Evolutionary conservation across 2,797 vertebrate genomes (phyloP), one percentile per base, ranked within the genome.

Genomic region (Anguilla pacifica): DNA sequence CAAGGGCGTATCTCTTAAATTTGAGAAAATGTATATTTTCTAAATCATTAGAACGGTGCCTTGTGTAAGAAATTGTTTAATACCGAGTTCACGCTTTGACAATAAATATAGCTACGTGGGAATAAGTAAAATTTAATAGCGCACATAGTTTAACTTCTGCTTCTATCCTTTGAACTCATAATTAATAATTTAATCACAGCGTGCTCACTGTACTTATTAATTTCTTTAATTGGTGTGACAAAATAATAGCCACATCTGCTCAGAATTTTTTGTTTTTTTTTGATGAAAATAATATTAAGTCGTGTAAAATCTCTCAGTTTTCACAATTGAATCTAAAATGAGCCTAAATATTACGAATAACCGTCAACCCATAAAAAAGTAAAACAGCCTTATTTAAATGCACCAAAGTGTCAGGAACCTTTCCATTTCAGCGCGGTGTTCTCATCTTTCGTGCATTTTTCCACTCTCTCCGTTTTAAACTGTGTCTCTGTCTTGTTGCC

Each of bases 401-500:
- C 39, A 61, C 11, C 9, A 64, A 15, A 59, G 74, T 61, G 55
- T 87, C 77, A 82, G 46, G 55, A 87, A 51, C 55, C 61, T 64
- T 57, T 64, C 55, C 77, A 31, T 55, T 82, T 82, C 13, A 51
- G 19, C 7, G 85, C 89, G 53, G 51, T 59, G 57, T 55, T 83
- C 84, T 53, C 86, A 70, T 85, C 86, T 70, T 88, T 88, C 86
- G 67, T 89, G 39, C 72, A 72, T 88, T 86, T 90, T 72, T 82
- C 67, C 74, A 61, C 83, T 85, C 86, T 82, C 85, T 86, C 67
- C 86, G 87, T 86, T 88, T 91, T 92, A 92, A 92, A 88, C 90
- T 87, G 57, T 92, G 88, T 90, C 90, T 93, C 88, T 93, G 91
- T 93, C 91, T 81, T 89, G 88, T 91, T 91, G 90, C 90, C 89